A percentile compares a stretch with the other conserved stretches of the same genome.
Evolutionary conservation across 2,797 vertebrate genomes (phyloP).

Genomic region (Tarsius wallacei): DNA sequence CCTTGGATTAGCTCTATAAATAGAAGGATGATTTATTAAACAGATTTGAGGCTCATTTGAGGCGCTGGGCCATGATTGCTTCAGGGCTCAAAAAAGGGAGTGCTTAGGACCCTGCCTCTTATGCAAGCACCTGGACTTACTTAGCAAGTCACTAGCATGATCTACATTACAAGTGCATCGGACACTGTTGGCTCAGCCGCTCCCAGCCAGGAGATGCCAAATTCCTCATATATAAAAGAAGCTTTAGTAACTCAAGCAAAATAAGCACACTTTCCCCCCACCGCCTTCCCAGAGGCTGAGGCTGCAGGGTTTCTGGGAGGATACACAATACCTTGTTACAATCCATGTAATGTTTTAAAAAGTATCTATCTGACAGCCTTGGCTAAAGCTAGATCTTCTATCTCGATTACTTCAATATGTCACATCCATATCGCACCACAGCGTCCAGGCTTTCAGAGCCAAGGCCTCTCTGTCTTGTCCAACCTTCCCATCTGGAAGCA

Average conservation of each 20-base stretch:
- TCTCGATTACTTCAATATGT: conserved; percentile 94
- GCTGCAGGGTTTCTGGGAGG: conserved; percentile 90
- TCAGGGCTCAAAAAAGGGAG: conserved; percentile 83
- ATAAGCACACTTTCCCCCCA: conserved; percentile 90
- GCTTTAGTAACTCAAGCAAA: conserved; percentile 91
- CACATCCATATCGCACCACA: conserved; percentile 90
- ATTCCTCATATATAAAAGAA: conserved; percentile 91
- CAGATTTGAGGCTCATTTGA: conserved; percentile 81
- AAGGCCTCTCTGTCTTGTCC: conserved; percentile 90
- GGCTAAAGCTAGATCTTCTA: conserved; percentile 92
- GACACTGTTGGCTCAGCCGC: conserved; percentile 89
- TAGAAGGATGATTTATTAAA: conserved; percentile 84
- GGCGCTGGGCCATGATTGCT: conserved; percentile 80
- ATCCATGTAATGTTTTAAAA: conserved; percentile 92
- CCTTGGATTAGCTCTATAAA: conserved; percentile 73
- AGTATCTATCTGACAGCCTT: conserved; percentile 92
- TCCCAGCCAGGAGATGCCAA: conserved; percentile 90
- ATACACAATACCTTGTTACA: conserved; percentile 93
- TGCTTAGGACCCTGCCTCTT: conserved; percentile 87
- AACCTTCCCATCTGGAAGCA: conserved; percentile 93
- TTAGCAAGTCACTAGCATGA: conserved; percentile 89
- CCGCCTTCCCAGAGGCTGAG: conserved; percentile 90
- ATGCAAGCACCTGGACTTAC: conserved; percentile 89
- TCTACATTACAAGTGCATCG: conserved; percentile 87
- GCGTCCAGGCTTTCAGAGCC: conserved; percentile 89